Evolutionary conservation across 2,888 invertebrate genomes (phyloP).

Genomic region (Galerucella nymphaeae): DNA sequence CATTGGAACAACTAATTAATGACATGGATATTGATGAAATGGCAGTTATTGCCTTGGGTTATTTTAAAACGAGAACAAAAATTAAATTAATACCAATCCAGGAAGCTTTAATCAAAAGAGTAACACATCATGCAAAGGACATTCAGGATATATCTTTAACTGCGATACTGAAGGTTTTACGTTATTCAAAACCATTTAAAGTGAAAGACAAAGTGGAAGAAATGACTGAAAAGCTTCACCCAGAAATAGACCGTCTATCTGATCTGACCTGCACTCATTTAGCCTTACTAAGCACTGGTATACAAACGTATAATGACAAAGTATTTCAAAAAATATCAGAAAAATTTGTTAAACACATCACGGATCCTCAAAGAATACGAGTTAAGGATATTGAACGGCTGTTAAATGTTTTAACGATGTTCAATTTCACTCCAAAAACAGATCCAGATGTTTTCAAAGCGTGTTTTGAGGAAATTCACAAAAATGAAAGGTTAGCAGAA

Average conservation of each 20-base stretch:
- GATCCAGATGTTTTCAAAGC: constrained; percentile 63
- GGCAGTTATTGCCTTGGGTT: constrained; percentile 79
- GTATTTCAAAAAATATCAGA: constrained; percentile 67
- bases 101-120: constrained; percentile 60
- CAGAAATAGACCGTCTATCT: constrained; percentile 71
- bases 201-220: constrained; percentile 65
- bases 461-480: constrained; percentile 67
- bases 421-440: constrained; percentile 69
- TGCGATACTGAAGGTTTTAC: constrained; percentile 73
- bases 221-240: constrained; percentile 68
- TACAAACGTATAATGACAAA: constrained; percentile 65
- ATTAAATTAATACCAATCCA: constrained; percentile 69
- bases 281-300: constrained; percentile 71
- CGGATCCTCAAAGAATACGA: constrained; percentile 62
- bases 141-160: constrained; percentile 75
- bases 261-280: constrained; percentile 74
- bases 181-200: constrained; percentile 68
- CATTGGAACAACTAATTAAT: constrained; percentile 67
- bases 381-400: constrained; percentile 83
- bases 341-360: constrained; percentile 66
- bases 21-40: constrained; percentile 74
- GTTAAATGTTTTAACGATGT: constrained; percentile 71
- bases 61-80: constrained; percentile 79
- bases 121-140: constrained; percentile 66
- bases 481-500: constrained; percentile 69